These are phyloP conservation scores for Setipinna tenuifilis DNA, from an alignment of 2,797 vertebrate genomes.

Conservation along the genomic window DNA sequence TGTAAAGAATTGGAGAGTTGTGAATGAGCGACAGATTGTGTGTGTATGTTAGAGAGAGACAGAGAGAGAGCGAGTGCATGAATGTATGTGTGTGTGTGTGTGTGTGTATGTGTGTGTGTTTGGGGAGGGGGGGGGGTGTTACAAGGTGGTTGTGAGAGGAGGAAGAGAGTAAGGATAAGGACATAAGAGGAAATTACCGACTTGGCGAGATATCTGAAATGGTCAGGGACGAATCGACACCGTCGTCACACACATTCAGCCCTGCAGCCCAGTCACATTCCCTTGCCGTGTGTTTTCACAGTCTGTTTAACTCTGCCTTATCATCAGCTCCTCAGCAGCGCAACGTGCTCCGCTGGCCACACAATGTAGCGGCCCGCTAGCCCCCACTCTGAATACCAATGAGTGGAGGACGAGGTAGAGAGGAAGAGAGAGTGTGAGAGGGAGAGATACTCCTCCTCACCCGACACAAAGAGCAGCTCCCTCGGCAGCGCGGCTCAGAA, in stretches of 20 bases:
- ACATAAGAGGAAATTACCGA: not conserved
- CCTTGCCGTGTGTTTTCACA: slow-evolving; percentile 28
- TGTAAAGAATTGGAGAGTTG: not conserved
- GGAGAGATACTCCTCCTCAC: not conserved
- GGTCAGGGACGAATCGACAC: not conserved
- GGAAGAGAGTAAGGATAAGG: not conserved
- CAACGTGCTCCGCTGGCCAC: not conserved
- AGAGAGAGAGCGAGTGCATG: not conserved
- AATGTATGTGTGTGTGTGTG: not conserved
- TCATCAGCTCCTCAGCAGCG: slow-evolving; percentile 34
- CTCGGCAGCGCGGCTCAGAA: not conserved
- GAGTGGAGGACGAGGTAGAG: not conserved
- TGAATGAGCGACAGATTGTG: not conserved
- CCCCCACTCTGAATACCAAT: not conserved
- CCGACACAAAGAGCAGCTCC: not conserved
- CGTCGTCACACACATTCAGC: not conserved
- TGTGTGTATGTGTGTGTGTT: not conserved
- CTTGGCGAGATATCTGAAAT: not conserved
- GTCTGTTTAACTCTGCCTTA: slow-evolving; percentile 30
- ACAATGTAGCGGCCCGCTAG: not conserved
- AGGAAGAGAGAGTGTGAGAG: too few species aligned
- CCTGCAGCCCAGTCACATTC: not conserved
- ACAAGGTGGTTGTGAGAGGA: not conserved
- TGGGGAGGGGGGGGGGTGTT: not conserved
- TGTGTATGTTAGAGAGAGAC: not conserved